Evolutionary conservation across 2,797 vertebrate species (phyloP).

Genomic region (Antrozous pallidus): DNA sequence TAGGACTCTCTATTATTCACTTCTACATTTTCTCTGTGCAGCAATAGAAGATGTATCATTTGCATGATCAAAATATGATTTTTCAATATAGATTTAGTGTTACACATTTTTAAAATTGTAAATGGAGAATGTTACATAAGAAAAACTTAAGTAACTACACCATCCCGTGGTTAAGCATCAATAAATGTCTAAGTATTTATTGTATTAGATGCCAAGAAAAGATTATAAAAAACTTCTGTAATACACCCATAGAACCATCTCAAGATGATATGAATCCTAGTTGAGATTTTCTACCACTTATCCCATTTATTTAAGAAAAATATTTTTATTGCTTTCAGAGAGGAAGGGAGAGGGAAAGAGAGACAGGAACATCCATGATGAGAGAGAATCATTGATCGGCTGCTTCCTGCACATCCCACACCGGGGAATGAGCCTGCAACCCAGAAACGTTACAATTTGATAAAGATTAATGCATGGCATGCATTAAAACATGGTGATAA

Average conservation of each 20-base stretch:
- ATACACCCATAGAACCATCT: not conserved
- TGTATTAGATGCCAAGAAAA: not conserved
- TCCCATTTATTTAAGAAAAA: not conserved
- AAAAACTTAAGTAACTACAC: not conserved
- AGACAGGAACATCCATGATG: too few species aligned
- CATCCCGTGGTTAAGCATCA: not conserved
- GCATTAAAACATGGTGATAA: not conserved
- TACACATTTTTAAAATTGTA: not conserved
- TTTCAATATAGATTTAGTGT: not conserved
- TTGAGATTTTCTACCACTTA: not conserved
- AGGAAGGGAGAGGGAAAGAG: too few species aligned
- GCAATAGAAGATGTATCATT: not conserved
- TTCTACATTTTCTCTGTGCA: not conserved
- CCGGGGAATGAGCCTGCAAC: too few species aligned
- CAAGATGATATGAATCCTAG: not conserved
- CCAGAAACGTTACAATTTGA: not conserved
- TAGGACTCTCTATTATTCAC: slow-evolving; percentile 1
- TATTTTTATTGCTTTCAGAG: too few species aligned
- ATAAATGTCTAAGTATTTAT: not conserved
- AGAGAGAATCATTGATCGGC: too few species aligned
- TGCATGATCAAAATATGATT: not conserved
- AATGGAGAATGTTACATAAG: not conserved
- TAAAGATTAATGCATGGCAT: not conserved
- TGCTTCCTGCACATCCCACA: too few species aligned
- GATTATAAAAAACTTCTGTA: not conserved